Base-by-base conservation (phyloP, 2,888 invertebrate species). In the Ganaspis brasiliensis region DNA sequence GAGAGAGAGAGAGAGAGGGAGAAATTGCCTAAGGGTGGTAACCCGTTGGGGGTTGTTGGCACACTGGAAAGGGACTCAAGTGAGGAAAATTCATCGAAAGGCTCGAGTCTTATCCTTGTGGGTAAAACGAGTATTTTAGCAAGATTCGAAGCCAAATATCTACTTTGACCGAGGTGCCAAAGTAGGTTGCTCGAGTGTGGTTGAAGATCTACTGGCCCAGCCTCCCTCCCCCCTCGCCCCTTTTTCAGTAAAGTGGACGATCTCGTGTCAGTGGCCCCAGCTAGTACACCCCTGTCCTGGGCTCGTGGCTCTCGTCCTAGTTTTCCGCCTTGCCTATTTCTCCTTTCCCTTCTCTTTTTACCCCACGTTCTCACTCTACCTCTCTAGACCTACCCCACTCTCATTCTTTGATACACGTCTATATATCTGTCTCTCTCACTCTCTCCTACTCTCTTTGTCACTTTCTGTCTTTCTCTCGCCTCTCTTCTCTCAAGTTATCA, bases 261-360 rank as follows among this genome's bases (percentile, higher is more conserved):
- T 81, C 82, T 83, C 85, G 86, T 86, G 87, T 87, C 87, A 87
- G 84, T 87, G 87, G 84, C 87, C 87, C 85, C 83, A 87, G 86
- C 86, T 85, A 84, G 85, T 81, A 76, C 80, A 82, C 82, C 82
- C 72, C 82, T 83, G 81, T 86, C 82, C 86, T 84, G 86, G 87
- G 86, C 87, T 84, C 82, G 40, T 45, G 24, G 67, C 45, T 79
- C 80, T 79, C 77, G 83, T 77, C 82, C 84, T 82, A 84, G 82
- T 83, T 83, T 84, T 81, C 73, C 77, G 71, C 74, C 24, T 59
- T 67, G 45, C 71, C 71, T 56, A 26, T 61, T 72, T 80, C 80
- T 80, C 59, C 78, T 82, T 80, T 74, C 76, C 79, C 14, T 72
- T 77, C 74, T 71, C 63, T 67, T 56, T 71, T 74, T 72, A 52